Conservation (phyloP, 2,888 invertebrate genomes). For the Bimastos eiseni region DNA sequence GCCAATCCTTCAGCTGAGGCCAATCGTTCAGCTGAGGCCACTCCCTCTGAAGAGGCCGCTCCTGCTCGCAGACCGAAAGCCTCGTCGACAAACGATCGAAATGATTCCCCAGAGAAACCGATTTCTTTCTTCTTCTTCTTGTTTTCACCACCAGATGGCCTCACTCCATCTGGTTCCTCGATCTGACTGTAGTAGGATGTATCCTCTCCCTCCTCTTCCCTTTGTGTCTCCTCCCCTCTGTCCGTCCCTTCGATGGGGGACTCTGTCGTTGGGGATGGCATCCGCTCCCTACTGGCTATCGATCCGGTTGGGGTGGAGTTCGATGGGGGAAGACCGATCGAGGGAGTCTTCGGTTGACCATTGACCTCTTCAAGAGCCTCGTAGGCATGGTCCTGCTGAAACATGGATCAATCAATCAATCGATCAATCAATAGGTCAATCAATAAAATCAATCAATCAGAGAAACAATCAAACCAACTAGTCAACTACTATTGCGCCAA, state of each 20-base stretch:
- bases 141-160: not conserved
- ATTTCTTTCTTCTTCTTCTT: not conserved
- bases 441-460: not conserved
- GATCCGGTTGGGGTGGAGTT: not conserved
- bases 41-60: not conserved
- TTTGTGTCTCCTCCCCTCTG: not conserved
- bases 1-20: not conserved
- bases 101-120: not conserved
- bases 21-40: not conserved
- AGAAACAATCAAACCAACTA: not conserved
- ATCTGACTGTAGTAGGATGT: not conserved
- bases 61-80: not conserved
- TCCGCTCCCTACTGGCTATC: not conserved
- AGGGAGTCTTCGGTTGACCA: no score
- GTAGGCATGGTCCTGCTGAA: no score
- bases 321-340: not conserved
- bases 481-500: no score
- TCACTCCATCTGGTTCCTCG: not conserved
- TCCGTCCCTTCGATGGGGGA: not conserved
- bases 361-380: no score
- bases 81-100: not conserved
- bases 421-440: not conserved
- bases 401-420: no score
- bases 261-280: not conserved
- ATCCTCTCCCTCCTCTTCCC: not conserved